Base-by-base conservation (phyloP, 2,113 vertebrate species). In the Nannospalax galili region DNA sequence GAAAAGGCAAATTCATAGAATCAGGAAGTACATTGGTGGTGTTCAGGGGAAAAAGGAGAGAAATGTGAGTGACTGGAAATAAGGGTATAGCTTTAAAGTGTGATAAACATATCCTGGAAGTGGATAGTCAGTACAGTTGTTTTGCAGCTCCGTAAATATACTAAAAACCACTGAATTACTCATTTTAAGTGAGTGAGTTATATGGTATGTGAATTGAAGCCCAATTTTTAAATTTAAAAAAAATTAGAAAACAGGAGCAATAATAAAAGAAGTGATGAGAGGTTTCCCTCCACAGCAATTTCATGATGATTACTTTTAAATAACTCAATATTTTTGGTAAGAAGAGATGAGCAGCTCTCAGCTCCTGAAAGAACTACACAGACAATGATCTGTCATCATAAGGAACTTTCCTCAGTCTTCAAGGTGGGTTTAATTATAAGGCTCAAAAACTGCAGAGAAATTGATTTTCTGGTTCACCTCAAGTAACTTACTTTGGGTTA, bases 391-490 rank as follows among this genome's bases (percentile, higher is more conserved):
- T 28, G 64, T 9, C 48, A 10, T 42, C 24, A 62, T 74, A 85
- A 77, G 64, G 35, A 84, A 58, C 30, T 80, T 84, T 77, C 30
- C 40, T 74, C 65, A 86, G 35, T 84, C 3, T 79, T 90, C 30
- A 70, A 73, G 11, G 28, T 72, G n/a, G 14, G 42, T 56, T 95
- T 93, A 58, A 74, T 3, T 86, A 35, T 45, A 74, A 93, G 32
- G 78, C 93, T 60, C 32, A 89, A 94, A 94, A 94, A 56, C 7
- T 79, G 58, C 40, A 89, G 65, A 84, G n/a, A 94, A 95, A 84
- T 19, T 56, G 60, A 86, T 89, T 79, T 92, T 92, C 78, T 84
- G 12, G 19, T 65, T 95, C 77, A 86, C 37, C 40, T 67, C 52
- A 90, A 35, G 45, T 84, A 93, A 90, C 48, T 32, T 56, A 65